These are phyloP conservation scores for Plebejus melissa DNA, from an alignment of 2,888 invertebrate genomes.

Conservation along the genomic window DNA sequence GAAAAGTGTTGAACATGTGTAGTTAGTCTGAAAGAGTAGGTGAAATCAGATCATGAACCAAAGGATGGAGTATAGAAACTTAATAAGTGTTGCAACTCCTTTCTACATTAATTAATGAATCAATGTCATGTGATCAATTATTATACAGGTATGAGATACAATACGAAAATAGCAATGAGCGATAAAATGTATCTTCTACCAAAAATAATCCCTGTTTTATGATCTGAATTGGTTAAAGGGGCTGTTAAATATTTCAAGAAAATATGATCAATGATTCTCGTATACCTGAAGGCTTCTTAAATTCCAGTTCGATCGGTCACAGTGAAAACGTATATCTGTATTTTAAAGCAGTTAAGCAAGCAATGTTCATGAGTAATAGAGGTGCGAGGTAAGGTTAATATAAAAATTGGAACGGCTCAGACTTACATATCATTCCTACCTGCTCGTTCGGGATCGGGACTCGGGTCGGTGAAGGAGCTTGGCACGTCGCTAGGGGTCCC, in stretches of 20 bases:
- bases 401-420: conserved; percentile 73
- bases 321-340: conserved; percentile 28
- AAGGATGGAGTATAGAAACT: neutral
- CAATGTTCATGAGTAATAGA: conserved; percentile 32
- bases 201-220: neutral
- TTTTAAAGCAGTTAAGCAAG: conserved; percentile 30
- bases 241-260: neutral
- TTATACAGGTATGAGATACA: neutral
- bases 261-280: neutral
- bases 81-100: neutral
- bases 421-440: conserved; percentile 80
- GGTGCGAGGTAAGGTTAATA: conserved; percentile 47
- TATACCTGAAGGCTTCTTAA: conserved; percentile 27
- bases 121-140: neutral
- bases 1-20: neutral
- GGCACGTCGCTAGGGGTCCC: conserved; percentile 67
- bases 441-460: conserved; percentile 70
- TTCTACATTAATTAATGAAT: neutral
- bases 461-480: conserved; percentile 65
- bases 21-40: neutral
- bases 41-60: neutral
- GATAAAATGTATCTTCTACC: neutral
- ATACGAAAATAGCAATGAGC: neutral
- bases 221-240: neutral
- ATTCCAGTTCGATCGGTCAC: conserved; percentile 16